Base-by-base conservation (phyloP, 2,113 vertebrate genomes). In the Epinephelus lanceolatus region DNA sequence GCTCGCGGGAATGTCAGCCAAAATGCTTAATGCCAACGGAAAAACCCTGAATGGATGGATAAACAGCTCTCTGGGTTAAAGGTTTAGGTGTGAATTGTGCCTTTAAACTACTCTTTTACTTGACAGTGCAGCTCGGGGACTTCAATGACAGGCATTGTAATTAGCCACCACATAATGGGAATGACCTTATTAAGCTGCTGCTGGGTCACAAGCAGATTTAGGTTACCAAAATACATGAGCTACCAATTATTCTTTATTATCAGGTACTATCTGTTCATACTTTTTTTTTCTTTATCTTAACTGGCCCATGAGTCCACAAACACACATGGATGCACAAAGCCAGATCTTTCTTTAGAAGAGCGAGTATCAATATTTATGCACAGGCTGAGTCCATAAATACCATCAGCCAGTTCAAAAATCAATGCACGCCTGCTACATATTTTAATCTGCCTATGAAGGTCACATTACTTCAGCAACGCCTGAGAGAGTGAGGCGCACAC, bases 381-480 rank as follows among this genome's bases (percentile, higher is more conserved):
- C 88, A 89, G 81, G 69, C 79, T 80, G 82, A 91, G 91, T 91
- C 87, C 83, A 93, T 94, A 92, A 94, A 94, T 93, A 93, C 86
- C 88, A 91, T 80, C 79, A 62, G 89, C 86, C 86, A 72, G 88
- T 80, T 80, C 66, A 88, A 83, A 93, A 95, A 94, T 94, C 93
- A 94, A 94, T 95, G 86, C 65, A 88, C 6, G 87, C 70, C 87
- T 91, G 89, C 89, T 90, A 86, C 91, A 93, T 93, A 94, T 93
- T 94, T 93, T 89, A 88, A 93, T 93, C 90, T 93, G 85, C 81
- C 81, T 76, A 90, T 93, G 93, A 95, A 94, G 93, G 93, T 94
- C 94, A 93, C 88, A 91, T 92, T 90, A 89, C 81, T 84, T 71
- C 85, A 81, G 80, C 87, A 87, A 67, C 21, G 85, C 81, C 78